Evolutionary conservation across 2,888 invertebrate genomes (phyloP).

Genomic region (Acleris laterana): DNA sequence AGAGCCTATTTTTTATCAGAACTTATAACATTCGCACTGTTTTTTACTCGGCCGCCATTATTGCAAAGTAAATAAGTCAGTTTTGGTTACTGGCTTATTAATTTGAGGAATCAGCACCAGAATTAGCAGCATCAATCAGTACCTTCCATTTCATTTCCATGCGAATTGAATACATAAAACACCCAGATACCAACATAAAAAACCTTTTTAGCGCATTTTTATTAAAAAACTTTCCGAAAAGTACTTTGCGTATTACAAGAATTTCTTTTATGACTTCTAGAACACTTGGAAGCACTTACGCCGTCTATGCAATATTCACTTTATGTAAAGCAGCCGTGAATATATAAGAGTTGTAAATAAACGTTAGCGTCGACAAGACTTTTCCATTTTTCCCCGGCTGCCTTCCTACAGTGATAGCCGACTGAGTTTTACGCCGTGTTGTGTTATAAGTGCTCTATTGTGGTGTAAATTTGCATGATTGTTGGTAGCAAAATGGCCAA

Average conservation of each 20-base stretch:
- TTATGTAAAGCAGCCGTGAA: conserved; percentile 31
- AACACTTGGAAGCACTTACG: conserved; percentile 30
- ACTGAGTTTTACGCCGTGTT: conserved; percentile 24
- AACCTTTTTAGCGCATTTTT: conserved; percentile 29
- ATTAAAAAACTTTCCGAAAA: conserved; percentile 34
- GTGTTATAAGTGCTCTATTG: conserved; percentile 21
- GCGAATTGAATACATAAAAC: conserved; percentile 15
- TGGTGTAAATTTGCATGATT: conserved; percentile 1
- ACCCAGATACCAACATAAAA: conserved; percentile 28
- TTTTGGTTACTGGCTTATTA: too few species aligned
- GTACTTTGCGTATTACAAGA: conserved; percentile 26
- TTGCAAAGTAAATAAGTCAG: too few species aligned
- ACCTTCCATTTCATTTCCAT: not conserved
- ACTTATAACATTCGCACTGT: too few species aligned
- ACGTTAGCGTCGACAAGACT: conserved; percentile 57
- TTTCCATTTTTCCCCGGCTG: conserved; percentile 65
- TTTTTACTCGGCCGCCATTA: too few species aligned
- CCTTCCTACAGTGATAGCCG: conserved; percentile 42
- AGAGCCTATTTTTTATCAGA: too few species aligned
- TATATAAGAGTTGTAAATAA: conserved; percentile 41
- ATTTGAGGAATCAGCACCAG: not conserved
- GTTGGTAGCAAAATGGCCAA: too few species aligned
- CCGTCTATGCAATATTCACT: conserved; percentile 34
- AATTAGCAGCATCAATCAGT: not conserved
- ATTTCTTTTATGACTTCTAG: conserved; percentile 36